Percentiles rank a stretch among this genome's conserved stretches.
These are phyloP conservation scores for Numida meleagris DNA, from an alignment of 2,113 vertebrate species.

Conservation along the genomic window DNA sequence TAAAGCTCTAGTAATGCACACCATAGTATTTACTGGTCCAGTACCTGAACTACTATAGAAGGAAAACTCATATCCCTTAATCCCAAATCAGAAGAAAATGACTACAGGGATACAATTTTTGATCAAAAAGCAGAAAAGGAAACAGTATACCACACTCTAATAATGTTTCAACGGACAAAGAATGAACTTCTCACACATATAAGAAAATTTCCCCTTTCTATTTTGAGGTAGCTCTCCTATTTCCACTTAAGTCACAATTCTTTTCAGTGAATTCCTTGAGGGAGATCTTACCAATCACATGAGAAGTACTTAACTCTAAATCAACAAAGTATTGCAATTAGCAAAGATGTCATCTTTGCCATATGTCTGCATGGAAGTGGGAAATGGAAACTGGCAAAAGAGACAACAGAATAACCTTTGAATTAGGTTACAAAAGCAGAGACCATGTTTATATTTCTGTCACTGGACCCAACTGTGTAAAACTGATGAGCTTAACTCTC, in stretches of 20 bases:
- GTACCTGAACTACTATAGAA: not conserved
- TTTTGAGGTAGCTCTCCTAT: not conserved
- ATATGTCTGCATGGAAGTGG: not conserved
- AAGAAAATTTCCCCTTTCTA: not conserved
- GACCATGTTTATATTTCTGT: not conserved
- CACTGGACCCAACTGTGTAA: not conserved
- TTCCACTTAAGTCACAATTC: not conserved
- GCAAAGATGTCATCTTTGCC: not conserved
- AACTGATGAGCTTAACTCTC: not conserved
- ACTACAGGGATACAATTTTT: not conserved
- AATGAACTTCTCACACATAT: not conserved
- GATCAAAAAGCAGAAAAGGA: not conserved
- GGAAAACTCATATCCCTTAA: not conserved
- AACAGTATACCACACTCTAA: rapidly evolving
- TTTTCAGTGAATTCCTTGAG: not conserved
- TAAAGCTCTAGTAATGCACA: not conserved
- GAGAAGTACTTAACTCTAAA: not conserved
- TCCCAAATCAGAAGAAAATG: not conserved
- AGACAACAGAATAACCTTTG: not conserved
- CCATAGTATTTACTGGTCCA: not conserved
- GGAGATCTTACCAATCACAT: not conserved
- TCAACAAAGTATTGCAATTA: not conserved
- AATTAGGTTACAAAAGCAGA: not conserved
- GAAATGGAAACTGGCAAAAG: not conserved
- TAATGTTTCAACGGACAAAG: not conserved